Conservation (phyloP, 2,888 invertebrate species). For the Metalampra italica region DNA sequence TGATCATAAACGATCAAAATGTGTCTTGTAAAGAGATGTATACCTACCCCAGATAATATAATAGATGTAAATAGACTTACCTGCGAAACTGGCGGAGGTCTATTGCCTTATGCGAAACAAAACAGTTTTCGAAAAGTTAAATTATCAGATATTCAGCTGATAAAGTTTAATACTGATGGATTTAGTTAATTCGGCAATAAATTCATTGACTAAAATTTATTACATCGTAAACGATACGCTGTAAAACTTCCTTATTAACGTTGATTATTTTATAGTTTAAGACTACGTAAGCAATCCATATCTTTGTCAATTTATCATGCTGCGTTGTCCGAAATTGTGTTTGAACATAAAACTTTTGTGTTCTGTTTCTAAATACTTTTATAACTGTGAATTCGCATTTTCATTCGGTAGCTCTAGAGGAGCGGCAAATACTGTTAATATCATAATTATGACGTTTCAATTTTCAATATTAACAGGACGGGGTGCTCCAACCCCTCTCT, state of each 20-base stretch:
- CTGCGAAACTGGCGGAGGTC: slow-evolving; percentile 31
- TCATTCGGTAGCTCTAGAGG: too few relatives aligned
- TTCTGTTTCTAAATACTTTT: too few relatives aligned
- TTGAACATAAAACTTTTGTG: too few relatives aligned
- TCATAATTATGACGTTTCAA: too few relatives aligned
- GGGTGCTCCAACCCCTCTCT: too few relatives aligned
- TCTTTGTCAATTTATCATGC: not conserved
- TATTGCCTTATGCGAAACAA: slow-evolving; percentile 24
- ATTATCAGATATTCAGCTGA: slow-evolving; percentile 14
- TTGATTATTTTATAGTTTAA: not conserved
- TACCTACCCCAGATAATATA: not conserved
- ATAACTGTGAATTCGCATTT: too few relatives aligned
- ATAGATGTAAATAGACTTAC: slow-evolving; percentile 20
- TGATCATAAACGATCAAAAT: too few relatives aligned
- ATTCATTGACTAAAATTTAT: slow-evolving; percentile 8
- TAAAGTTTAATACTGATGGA: slow-evolving; percentile 14
- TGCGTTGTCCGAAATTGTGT: not conserved
- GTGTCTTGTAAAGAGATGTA: too few relatives aligned
- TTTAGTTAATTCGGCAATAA: slow-evolving; percentile 15
- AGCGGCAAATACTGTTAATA: too few relatives aligned
- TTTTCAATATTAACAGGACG: too few relatives aligned
- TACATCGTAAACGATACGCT: slow-evolving; percentile 11
- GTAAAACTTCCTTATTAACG: slow-evolving; percentile 17
- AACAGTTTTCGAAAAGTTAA: slow-evolving; percentile 15
- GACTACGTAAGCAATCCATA: not conserved